phyloP scores from a whole-genome alignment of 2,113 vertebrate species.

The Tragelaphus strepsiceros region DNA sequence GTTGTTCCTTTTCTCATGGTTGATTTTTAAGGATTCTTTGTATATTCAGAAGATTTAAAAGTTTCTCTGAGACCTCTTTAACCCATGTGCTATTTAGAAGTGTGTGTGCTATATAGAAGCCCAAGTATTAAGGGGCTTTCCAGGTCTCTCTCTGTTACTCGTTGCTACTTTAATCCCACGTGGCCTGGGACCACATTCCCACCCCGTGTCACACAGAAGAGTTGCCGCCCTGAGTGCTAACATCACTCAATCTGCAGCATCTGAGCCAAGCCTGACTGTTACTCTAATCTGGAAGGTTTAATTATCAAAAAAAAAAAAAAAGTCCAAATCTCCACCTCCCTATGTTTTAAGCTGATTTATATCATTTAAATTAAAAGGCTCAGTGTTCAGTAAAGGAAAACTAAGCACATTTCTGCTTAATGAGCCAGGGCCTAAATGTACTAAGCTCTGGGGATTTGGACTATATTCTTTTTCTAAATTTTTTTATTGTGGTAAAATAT shows the following conservation, averaged over 20 bases:
- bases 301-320: not conserved
- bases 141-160: not conserved
- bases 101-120: not conserved
- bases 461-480: not conserved
- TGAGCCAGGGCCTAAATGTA: not conserved
- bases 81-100: not conserved
- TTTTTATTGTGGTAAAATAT: not conserved
- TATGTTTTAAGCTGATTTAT: not conserved
- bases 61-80: not conserved
- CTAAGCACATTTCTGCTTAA: not conserved
- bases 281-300: not conserved
- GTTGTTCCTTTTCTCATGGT: not conserved
- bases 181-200: not conserved
- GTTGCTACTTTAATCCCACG: not conserved
- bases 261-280: not conserved
- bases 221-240: not conserved
- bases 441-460: not conserved
- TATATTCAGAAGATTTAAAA: not conserved
- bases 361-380: not conserved
- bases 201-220: accelerated
- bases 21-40: not conserved
- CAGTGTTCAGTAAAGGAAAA: not conserved
- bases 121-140: not conserved
- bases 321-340: not conserved
- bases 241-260: not conserved